These are phyloP conservation scores for Distichodus sexfasciatus DNA, from an alignment of 2,797 vertebrate genomes.

Conservation along the genomic window DNA sequence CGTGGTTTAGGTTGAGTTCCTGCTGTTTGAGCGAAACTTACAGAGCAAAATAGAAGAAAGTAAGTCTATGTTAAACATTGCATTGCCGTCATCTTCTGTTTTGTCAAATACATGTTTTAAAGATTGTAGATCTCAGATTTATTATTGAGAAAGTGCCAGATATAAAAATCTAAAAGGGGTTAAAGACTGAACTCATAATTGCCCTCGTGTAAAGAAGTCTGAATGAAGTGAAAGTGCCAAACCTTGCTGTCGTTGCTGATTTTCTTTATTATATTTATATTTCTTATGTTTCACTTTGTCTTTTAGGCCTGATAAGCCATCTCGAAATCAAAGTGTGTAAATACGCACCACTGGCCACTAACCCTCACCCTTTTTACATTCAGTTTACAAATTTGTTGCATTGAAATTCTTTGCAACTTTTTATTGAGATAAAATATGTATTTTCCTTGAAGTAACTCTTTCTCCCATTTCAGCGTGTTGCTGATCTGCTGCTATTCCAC, in stretches of 20 bases:
- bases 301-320: constrained; percentile 32
- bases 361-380: no score
- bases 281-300: constrained; percentile 25
- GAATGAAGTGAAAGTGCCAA: constrained; percentile 68
- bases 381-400: constrained; percentile 55
- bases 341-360: constrained; percentile 25
- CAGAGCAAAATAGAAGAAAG: background rate
- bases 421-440: no score
- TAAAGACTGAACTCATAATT: constrained; percentile 44
- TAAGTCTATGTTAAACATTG: constrained; percentile 22
- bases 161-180: background rate
- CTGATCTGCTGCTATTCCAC: constrained; percentile 81
- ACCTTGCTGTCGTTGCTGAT: constrained; percentile 41
- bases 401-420: no score
- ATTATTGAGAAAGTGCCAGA: background rate
- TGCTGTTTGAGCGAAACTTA: background rate
- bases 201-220: constrained; percentile 50
- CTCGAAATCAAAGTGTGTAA: constrained; percentile 45
- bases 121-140: background rate
- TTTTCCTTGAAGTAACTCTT: constrained; percentile 59
- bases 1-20: no score
- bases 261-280: constrained; percentile 60
- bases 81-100: constrained; percentile 2
- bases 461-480: constrained; percentile 69
- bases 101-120: constrained; percentile 36